Conservation (phyloP, 37 sponge, comb jelly and placozoan species). For the Oscarella lobularis region DNA sequence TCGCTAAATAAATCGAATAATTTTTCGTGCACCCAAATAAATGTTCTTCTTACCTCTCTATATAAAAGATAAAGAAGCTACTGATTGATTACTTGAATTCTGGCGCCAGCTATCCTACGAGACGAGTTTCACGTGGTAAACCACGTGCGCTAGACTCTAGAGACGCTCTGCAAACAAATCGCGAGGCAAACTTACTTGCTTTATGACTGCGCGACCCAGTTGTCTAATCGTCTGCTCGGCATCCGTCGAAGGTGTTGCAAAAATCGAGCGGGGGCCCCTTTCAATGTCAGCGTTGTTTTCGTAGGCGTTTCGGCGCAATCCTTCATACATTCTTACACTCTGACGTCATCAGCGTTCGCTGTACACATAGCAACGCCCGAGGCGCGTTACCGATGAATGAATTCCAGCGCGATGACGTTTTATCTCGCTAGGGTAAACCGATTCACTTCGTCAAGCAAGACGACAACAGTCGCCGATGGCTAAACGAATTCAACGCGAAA, state of each 20-base stretch:
- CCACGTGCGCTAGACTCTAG: too few species aligned
- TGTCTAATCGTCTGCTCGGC: background rate
- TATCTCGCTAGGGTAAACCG: conserved; percentile 29
- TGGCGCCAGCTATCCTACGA: too few species aligned
- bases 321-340: conserved; percentile 75
- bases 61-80: too few species aligned
- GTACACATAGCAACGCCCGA: conserved; percentile 78
- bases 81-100: too few species aligned
- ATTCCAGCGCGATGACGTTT: background rate
- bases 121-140: too few species aligned
- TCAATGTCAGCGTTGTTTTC: background rate
- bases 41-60: too few species aligned
- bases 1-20: too few species aligned
- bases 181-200: too few species aligned
- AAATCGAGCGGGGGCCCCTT: background rate
- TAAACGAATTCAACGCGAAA: conserved; percentile 62
- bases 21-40: too few species aligned
- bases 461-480: conserved; percentile 63
- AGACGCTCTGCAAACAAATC: too few species aligned
- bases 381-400: conserved; percentile 12
- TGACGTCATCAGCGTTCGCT: conserved; percentile 71
- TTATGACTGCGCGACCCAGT: conserved; percentile 8
- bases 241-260: background rate
- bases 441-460: conserved; percentile 56
- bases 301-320: conserved; percentile 73